Conservation (phyloP, 2,888 invertebrate species). For the Cheilosia scutellata region DNA sequence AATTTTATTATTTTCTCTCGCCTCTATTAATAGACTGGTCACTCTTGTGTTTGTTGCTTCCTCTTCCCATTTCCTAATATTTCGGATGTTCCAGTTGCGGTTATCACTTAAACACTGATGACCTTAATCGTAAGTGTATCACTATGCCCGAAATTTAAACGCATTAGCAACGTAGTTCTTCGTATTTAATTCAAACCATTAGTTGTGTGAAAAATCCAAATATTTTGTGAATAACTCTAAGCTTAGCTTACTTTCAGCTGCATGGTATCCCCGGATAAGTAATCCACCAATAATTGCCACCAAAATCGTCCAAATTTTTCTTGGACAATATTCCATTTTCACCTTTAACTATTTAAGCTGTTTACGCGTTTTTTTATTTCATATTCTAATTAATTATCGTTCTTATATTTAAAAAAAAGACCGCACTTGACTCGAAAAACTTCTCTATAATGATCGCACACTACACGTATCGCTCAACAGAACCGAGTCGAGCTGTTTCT, state of each 20-base stretch:
- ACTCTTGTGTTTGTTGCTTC: slow-evolving; percentile 19
- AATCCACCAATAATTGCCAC: slow-evolving; percentile 45
- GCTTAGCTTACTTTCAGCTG: slow-evolving; percentile 37
- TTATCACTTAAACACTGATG: slow-evolving; percentile 38
- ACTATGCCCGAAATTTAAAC: not conserved
- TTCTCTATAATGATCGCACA: not conserved
- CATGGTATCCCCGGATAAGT: slow-evolving; percentile 18
- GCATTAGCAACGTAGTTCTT: too few relatives aligned
- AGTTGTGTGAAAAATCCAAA: not conserved
- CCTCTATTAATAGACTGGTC: not conserved
- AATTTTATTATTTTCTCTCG: not conserved
- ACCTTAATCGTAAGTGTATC: slow-evolving; percentile 41
- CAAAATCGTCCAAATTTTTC: not conserved
- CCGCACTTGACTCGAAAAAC: not conserved
- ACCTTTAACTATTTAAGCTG: not conserved
- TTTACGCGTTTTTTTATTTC: not conserved
- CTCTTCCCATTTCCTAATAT: slow-evolving; percentile 24
- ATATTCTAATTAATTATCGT: slow-evolving; percentile 8
- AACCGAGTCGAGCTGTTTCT: slow-evolving; percentile 26
- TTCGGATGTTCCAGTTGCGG: slow-evolving; percentile 30
- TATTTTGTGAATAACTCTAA: too few relatives aligned
- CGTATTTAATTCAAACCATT: not conserved
- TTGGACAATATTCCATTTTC: slow-evolving; percentile 20
- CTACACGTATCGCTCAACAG: slow-evolving; percentile 2
- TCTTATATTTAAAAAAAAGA: not conserved